Percentiles rank a stretch among this genome's conserved stretches.
Evolutionary conservation across 1,140 invertebrate genomes (phyloP).

Genomic region (Halictus rubicundus): DNA sequence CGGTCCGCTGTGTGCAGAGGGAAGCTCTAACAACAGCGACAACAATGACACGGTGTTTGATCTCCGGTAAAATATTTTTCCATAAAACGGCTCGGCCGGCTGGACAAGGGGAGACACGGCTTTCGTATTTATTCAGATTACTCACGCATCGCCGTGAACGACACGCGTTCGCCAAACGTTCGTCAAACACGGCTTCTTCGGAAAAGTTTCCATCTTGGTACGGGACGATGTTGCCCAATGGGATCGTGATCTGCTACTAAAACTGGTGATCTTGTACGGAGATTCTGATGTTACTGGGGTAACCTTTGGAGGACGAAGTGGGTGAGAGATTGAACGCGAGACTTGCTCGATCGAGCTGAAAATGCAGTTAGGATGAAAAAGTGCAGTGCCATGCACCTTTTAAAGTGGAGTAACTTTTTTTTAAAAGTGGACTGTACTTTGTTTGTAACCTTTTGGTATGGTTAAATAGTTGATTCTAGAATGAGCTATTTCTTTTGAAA

Average conservation of each 20-base stretch:
- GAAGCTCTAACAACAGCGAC: background rate
- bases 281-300: background rate
- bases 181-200: background rate
- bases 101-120: no score
- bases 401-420: no score
- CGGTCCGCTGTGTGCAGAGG: background rate
- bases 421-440: no score
- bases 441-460: no score
- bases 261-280: background rate
- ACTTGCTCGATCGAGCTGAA: background rate
- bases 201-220: background rate
- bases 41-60: background rate
- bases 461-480: no score
- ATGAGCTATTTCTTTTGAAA: no score
- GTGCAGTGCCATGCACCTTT: no score
- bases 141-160: background rate
- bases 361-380: no score
- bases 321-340: background rate
- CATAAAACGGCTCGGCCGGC: no score
- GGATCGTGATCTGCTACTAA: background rate
- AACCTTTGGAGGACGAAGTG: background rate
- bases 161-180: background rate
- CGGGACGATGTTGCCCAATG: background rate
- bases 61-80: no score
- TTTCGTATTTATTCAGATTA: constrained; percentile 7